These are phyloP conservation scores for Xenopus petersii DNA, from an alignment of 2,797 vertebrate species.

Conservation along the genomic window DNA sequence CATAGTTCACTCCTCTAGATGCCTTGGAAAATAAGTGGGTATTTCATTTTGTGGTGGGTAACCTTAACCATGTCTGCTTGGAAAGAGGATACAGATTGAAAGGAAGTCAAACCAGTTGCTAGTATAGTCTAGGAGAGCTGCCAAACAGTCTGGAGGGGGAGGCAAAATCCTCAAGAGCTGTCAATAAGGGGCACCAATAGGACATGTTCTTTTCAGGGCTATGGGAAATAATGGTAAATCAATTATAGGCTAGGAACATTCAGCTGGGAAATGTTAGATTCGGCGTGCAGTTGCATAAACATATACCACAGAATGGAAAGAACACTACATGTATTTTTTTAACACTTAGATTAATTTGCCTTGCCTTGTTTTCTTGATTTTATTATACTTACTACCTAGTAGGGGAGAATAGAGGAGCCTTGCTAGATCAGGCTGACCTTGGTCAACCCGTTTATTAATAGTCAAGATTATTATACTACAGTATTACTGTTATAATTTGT, in stretches of 20 bases:
- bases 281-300: too few species aligned
- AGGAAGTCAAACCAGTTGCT: conserved; percentile 16
- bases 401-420: too few species aligned
- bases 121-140: conserved; percentile 28
- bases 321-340: too few species aligned
- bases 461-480: too few species aligned
- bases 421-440: too few species aligned
- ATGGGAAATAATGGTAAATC: not conserved
- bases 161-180: not conserved
- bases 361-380: too few species aligned
- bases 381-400: too few species aligned
- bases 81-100: conserved; percentile 9
- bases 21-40: conserved; percentile 26
- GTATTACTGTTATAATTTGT: too few species aligned
- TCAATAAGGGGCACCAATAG: conserved; percentile 4
- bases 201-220: conserved; percentile 7
- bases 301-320: too few species aligned
- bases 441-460: too few species aligned
- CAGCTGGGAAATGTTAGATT: too few species aligned
- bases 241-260: not conserved
- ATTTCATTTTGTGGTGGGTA: conserved; percentile 22
- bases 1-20: conserved; percentile 31
- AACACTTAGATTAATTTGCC: too few species aligned
- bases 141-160: conserved; percentile 26
- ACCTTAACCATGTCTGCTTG: conserved; percentile 21